Percentiles rank a stretch among this genome's conserved stretches.
Conservation (phyloP, 2,797 vertebrate species). For the Psittacula echo region DNA sequence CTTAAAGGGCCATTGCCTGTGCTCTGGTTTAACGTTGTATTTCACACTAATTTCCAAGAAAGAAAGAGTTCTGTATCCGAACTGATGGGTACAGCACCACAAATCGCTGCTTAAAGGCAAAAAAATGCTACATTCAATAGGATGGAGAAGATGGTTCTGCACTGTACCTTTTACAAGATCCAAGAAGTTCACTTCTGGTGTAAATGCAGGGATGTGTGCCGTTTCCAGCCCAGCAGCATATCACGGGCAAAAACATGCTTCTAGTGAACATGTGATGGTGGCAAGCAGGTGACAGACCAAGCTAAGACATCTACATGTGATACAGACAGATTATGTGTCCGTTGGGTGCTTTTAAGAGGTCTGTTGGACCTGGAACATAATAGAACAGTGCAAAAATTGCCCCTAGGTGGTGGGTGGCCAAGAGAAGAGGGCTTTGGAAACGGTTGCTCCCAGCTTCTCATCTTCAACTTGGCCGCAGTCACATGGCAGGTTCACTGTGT, state of each 20-base stretch:
- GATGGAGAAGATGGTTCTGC: neutral
- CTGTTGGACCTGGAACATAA: neutral
- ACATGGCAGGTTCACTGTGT: neutral
- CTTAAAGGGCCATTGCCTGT: constrained; percentile 62
- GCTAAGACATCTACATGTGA: neutral
- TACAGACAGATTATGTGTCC: neutral
- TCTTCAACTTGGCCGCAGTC: neutral
- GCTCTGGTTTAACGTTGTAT: neutral
- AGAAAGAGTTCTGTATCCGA: neutral
- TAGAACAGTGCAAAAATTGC: neutral
- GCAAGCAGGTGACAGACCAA: neutral
- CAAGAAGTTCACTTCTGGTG: neutral
- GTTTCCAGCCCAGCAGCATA: neutral
- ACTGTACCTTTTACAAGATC: neutral
- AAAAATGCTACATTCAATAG: neutral
- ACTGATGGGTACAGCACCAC: neutral
- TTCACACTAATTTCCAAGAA: neutral
- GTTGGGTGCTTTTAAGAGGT: neutral
- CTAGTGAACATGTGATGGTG: rapidly evolving
- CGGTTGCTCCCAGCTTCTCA: neutral
- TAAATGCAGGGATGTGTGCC: rapidly evolving
- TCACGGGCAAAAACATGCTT: rapidly evolving
- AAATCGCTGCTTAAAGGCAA: neutral
- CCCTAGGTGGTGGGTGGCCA: neutral
- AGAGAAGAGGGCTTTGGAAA: neutral